Evolutionary conservation across 2,888 invertebrate species (phyloP).

Genomic region (Melanostoma scalare): DNA sequence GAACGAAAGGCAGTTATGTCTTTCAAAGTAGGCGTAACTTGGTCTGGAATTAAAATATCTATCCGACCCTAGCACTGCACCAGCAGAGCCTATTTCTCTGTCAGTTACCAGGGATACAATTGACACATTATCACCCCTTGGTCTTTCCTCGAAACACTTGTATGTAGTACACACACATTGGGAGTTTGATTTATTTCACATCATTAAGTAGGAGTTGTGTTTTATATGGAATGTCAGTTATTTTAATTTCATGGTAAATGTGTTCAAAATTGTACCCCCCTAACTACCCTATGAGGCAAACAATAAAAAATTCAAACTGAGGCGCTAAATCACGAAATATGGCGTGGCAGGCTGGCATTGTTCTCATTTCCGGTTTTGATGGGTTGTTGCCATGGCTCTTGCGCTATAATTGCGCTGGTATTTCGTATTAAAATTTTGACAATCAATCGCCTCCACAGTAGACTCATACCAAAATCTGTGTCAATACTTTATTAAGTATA

Average conservation of each 20-base stretch:
- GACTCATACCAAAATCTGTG: slow-evolving; percentile 36
- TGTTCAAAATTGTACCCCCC: not conserved
- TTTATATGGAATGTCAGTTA: slow-evolving; percentile 36
- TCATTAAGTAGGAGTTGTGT: slow-evolving; percentile 59
- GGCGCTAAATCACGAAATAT: slow-evolving; percentile 60
- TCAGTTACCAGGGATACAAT: slow-evolving; percentile 39
- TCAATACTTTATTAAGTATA: slow-evolving; percentile 52
- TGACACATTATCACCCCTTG: slow-evolving; percentile 19
- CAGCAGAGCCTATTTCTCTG: slow-evolving; percentile 1
- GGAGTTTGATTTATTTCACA: slow-evolving; percentile 60
- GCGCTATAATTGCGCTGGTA: not conserved
- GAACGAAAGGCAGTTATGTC: slow-evolving; percentile 10
- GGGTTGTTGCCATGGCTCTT: not conserved
- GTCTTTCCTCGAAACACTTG: not conserved
- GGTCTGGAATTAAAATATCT: slow-evolving; percentile 52
- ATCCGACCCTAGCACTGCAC: not conserved
- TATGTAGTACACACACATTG: slow-evolving; percentile 16
- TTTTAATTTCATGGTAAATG: slow-evolving; percentile 58
- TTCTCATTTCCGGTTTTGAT: slow-evolving; percentile 13
- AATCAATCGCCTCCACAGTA: slow-evolving; percentile 31
- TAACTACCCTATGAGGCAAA: not conserved
- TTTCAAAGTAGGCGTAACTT: slow-evolving; percentile 39
- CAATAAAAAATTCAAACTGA: slow-evolving; percentile 10
- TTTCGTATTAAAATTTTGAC: slow-evolving; percentile 13
- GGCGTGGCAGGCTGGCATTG: slow-evolving; percentile 62